Evolutionary conservation across 2,113 vertebrate species (phyloP).

Genomic region (Anguilla rostrata): DNA sequence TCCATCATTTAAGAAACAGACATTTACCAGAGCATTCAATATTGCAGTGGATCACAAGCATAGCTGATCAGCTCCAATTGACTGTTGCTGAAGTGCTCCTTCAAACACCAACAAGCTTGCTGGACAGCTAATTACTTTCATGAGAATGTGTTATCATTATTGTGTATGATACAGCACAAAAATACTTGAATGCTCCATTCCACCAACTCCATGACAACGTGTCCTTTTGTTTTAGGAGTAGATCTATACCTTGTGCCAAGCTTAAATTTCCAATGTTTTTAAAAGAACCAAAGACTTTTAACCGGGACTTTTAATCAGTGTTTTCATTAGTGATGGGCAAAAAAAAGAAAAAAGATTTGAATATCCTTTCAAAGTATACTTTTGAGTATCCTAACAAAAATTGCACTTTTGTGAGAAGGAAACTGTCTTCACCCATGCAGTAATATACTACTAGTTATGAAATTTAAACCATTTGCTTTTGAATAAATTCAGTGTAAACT

Average conservation of each 20-base stretch:
- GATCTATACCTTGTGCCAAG: background rate
- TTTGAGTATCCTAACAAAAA: constrained; percentile 35
- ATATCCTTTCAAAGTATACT: constrained; percentile 35
- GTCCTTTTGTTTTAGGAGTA: background rate
- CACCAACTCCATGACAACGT: background rate
- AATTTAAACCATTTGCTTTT: background rate
- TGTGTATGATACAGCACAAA: background rate
- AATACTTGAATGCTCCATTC: background rate
- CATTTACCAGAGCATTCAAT: background rate
- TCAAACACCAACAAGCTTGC: background rate
- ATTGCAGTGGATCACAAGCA: background rate
- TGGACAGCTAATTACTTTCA: background rate
- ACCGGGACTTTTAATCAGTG: constrained; percentile 19
- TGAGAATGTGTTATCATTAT: background rate
- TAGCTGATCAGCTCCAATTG: background rate
- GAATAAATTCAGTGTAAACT: background rate
- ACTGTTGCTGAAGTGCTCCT: background rate
- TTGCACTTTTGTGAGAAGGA: constrained; percentile 51
- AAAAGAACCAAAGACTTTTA: background rate
- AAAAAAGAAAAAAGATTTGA: constrained; percentile 7
- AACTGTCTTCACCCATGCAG: background rate
- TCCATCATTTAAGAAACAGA: background rate
- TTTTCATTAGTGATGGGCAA: background rate
- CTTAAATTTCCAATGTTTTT: background rate
- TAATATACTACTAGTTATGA: background rate